These are phyloP conservation scores for Spodoptera exigua DNA, from an alignment of 2,888 invertebrate species.

Conservation along the genomic window DNA sequence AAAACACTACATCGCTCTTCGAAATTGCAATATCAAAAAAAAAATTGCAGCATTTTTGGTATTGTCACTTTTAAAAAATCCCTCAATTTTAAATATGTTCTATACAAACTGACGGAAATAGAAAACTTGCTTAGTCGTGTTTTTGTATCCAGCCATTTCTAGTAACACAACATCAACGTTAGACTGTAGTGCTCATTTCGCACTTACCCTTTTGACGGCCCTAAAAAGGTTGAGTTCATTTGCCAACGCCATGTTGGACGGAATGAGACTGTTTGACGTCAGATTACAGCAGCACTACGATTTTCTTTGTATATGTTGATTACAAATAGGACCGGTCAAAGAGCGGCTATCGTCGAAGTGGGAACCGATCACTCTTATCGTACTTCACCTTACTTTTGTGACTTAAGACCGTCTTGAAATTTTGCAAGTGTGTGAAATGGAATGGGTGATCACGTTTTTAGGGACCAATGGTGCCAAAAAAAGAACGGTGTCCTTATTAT, in stretches of 20 bases:
- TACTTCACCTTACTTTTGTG: conserved; percentile 7
- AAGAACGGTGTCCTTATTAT: neutral
- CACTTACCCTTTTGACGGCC: conserved; percentile 77
- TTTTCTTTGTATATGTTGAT: conserved; percentile 69
- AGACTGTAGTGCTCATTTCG: conserved; percentile 76
- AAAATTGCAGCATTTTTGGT: too few relatives aligned
- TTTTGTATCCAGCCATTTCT: conserved; percentile 33
- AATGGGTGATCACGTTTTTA: conserved; percentile 27
- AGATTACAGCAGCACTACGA: conserved; percentile 60
- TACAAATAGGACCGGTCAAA: conserved; percentile 61
- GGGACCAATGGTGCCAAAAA: too few relatives aligned
- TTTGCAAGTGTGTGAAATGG: conserved; percentile 27
- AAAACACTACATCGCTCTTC: too few relatives aligned
- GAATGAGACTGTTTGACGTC: conserved; percentile 68
- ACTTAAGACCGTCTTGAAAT: conserved; percentile 1
- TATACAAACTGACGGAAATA: too few relatives aligned
- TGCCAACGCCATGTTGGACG: conserved; percentile 66
- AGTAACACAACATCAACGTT: conserved; percentile 48
- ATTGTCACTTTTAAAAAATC: too few relatives aligned
- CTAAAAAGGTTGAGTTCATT: conserved; percentile 82
- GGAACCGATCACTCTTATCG: conserved; percentile 24
- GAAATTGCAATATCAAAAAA: too few relatives aligned
- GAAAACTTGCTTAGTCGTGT: too few relatives aligned
- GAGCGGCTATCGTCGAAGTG: conserved; percentile 16
- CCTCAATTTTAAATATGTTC: too few relatives aligned